phyloP scores from a whole-genome alignment of 2,113 vertebrate species.

The Solea senegalensis region DNA sequence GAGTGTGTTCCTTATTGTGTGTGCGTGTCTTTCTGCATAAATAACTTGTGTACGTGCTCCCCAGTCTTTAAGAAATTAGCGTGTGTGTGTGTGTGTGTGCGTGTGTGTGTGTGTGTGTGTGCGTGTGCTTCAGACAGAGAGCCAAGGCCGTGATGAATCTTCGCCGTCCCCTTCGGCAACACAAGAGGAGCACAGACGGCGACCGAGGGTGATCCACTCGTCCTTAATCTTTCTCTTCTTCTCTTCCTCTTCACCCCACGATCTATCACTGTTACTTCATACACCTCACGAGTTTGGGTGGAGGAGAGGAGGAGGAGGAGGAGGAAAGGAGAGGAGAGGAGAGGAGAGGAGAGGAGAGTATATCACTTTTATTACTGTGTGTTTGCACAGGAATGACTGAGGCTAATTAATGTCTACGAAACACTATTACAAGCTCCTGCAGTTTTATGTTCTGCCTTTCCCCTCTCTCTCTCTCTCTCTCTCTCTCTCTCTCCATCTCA shows the following conservation, averaged over 20 bases:
- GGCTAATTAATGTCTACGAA: slow-evolving; percentile 78
- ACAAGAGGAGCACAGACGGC: slow-evolving; percentile 48
- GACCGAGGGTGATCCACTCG: slow-evolving; percentile 33
- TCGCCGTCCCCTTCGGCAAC: slow-evolving; percentile 38
- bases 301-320: slow-evolving; percentile 8
- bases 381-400: slow-evolving; percentile 70
- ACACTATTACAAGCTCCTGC: slow-evolving; percentile 74
- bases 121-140: not conserved
- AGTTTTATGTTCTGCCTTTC: slow-evolving; percentile 65
- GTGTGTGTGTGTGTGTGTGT: not conserved
- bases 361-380: slow-evolving; percentile 72
- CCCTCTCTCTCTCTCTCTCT: not conserved
- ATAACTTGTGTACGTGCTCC: not conserved
- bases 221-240: slow-evolving; percentile 29
- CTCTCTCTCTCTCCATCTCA: slow-evolving; percentile 10
- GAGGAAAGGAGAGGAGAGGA: not conserved
- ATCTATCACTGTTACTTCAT: not conserved
- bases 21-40: not conserved
- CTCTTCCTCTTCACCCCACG: not conserved
- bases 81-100: slow-evolving; percentile 10
- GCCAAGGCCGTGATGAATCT: slow-evolving; percentile 53
- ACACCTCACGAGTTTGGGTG: not conserved
- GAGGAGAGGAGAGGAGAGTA: slow-evolving; percentile 33
- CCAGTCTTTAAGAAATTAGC: not conserved
- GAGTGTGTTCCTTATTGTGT: not conserved